Percentiles rank a stretch among this genome's conserved stretches.
phyloP scores from a whole-genome alignment of 2,797 vertebrate genomes.

The Karalla daura region DNA sequence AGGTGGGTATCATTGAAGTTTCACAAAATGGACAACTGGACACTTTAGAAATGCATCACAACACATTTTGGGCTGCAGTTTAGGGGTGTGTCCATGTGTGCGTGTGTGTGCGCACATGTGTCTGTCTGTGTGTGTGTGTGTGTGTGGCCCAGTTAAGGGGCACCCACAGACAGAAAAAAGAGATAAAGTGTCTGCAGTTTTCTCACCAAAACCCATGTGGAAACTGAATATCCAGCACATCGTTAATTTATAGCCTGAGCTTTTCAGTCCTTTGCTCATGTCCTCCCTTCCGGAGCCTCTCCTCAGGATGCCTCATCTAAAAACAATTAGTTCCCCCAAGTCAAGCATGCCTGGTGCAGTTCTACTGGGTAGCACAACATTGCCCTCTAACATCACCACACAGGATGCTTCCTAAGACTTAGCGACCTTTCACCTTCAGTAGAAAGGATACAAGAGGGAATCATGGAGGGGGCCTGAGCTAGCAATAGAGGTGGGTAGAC shows the following conservation, averaged over 20 bases:
- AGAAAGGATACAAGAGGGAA: conserved; percentile 29
- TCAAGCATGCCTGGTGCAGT: conserved; percentile 38
- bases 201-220: conserved; percentile 71
- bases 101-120: no score
- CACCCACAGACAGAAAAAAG: conserved; percentile 47
- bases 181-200: conserved; percentile 59
- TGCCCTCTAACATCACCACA: conserved; percentile 71
- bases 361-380: conserved; percentile 62
- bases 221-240: conserved; percentile 76
- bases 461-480: no score
- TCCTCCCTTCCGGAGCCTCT: conserved; percentile 81
- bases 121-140: conserved; percentile 60
- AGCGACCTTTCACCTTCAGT: conserved; percentile 68
- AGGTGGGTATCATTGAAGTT: conserved; percentile 78
- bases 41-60: conserved; percentile 75
- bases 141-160: conserved; percentile 64
- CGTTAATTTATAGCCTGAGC: conserved; percentile 74
- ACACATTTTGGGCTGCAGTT: conserved; percentile 56
- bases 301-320: conserved; percentile 84
- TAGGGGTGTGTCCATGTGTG: no score
- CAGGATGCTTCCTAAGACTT: conserved; percentile 74
- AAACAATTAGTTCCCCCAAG: conserved; percentile 84
- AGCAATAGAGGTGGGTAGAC: no score
- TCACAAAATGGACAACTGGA: conserved; percentile 72
- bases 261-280: conserved; percentile 46